A percentile compares a stretch with the other conserved stretches of the same genome.
phyloP scores from a whole-genome alignment of 2,113 vertebrate genomes.

The Tautogolabrus adspersus region DNA sequence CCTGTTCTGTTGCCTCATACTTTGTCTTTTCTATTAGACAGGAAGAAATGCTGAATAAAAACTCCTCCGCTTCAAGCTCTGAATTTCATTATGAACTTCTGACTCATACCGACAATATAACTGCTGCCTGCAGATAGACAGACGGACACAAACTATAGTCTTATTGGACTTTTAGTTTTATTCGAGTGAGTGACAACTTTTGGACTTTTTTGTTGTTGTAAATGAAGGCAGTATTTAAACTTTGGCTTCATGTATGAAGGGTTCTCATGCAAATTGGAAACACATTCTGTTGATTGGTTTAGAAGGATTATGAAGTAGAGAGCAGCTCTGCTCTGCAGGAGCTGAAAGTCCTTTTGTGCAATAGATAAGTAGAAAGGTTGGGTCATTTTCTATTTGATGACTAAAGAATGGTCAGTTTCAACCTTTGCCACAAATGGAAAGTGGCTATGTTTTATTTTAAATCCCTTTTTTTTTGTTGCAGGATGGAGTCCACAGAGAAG shows the following conservation, averaged over 20 bases:
- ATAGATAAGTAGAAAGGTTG: not conserved
- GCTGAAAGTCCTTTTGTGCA: not conserved
- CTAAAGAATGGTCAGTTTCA: not conserved
- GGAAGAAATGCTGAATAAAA: constrained; percentile 25
- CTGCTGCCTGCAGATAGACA: constrained; percentile 18
- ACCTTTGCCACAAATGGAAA: not conserved
- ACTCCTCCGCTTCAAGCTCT: constrained; percentile 19
- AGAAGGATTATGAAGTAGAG: not conserved
- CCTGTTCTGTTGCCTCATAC: not conserved
- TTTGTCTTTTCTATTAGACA: constrained; percentile 14
- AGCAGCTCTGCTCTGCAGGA: too few relatives aligned
- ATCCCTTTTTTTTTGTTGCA: constrained; percentile 47
- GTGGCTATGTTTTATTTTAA: constrained; percentile 7
- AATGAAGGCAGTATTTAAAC: not conserved
- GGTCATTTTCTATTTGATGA: not conserved
- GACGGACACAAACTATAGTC: constrained; percentile 5
- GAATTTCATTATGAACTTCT: constrained; percentile 50
- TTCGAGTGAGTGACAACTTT: not conserved
- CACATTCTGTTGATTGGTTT: not conserved
- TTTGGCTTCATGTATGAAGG: too few relatives aligned
- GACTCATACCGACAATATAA: constrained; percentile 32
- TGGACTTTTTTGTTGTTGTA: not conserved
- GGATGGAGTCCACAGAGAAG: constrained; percentile 83
- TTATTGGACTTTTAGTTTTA: constrained; percentile 17
- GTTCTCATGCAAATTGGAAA: not conserved